These are phyloP conservation scores for Aphidius colemani DNA, from an alignment of 2,888 invertebrate species.

Conservation along the genomic window DNA sequence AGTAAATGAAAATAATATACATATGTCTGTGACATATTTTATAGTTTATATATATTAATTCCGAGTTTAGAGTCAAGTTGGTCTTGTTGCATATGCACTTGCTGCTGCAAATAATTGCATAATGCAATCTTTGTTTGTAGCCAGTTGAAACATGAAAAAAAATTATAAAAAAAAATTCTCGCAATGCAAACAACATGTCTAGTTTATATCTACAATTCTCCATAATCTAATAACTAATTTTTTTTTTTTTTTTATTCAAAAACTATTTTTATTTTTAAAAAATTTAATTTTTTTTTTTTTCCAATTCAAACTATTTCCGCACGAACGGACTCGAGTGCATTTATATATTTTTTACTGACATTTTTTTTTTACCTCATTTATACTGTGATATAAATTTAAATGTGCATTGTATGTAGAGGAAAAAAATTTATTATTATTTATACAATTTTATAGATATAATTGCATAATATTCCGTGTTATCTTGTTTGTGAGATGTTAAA, in stretches of 20 bases:
- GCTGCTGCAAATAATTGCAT: slow-evolving; percentile 15
- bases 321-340: not conserved
- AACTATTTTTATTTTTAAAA: not conserved
- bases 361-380: not conserved
- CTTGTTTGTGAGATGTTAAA: slow-evolving; percentile 22
- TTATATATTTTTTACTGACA: slow-evolving; percentile 5
- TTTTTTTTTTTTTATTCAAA: slow-evolving; percentile 8
- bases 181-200: too few relatives aligned
- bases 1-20: not conserved
- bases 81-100: not conserved
- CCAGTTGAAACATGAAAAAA: not conserved
- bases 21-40: not conserved
- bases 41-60: too few relatives aligned
- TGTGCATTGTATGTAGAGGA: slow-evolving; percentile 6
- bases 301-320: not conserved
- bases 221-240: slow-evolving; percentile 4
- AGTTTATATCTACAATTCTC: not conserved
- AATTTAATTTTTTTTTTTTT: too few relatives aligned
- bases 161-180: too few relatives aligned
- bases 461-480: slow-evolving; percentile 37
- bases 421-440: slow-evolving; percentile 5
- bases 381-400: slow-evolving; percentile 11
- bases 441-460: slow-evolving; percentile 26
- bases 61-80: too few relatives aligned
- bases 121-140: slow-evolving; percentile 3